Conservation (phyloP, 2,888 invertebrate genomes). For the Cheilosia soror region DNA sequence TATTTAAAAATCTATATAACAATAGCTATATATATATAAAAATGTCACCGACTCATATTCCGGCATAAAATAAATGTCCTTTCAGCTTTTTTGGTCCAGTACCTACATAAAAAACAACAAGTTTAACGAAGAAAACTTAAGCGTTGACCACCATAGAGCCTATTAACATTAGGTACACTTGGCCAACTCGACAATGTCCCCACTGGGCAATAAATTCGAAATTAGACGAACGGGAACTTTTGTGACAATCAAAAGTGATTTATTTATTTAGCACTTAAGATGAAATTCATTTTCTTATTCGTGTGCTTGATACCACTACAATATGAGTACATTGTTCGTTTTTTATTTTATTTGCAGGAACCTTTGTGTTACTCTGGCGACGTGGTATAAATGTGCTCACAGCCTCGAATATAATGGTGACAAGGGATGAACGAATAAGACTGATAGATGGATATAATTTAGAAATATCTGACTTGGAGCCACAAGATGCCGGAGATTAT, state of each 20-base stretch:
- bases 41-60: slow-evolving; percentile 34
- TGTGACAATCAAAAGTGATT: slow-evolving; percentile 71
- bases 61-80: slow-evolving; percentile 3
- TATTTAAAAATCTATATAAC: slow-evolving; percentile 32
- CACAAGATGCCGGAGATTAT: slow-evolving; percentile 88
- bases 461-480: slow-evolving; percentile 89
- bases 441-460: slow-evolving; percentile 89
- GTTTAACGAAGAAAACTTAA: background rate
- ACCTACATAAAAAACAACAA: slow-evolving; percentile 6
- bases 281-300: slow-evolving; percentile 50
- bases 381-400: slow-evolving; percentile 89
- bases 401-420: slow-evolving; percentile 90
- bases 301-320: background rate
- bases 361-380: slow-evolving; percentile 88
- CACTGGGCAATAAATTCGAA: slow-evolving; percentile 65
- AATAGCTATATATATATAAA: too few relatives aligned
- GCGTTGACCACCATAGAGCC: slow-evolving; percentile 13
- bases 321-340: background rate
- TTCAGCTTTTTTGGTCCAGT: slow-evolving; percentile 8
- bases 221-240: slow-evolving; percentile 69
- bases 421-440: slow-evolving; percentile 87
- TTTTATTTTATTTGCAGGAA: slow-evolving; percentile 84
- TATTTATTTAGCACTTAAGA: slow-evolving; percentile 68
- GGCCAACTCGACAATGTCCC: slow-evolving; percentile 48
- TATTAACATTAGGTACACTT: slow-evolving; percentile 62